phyloP scores from a whole-genome alignment of 2,797 vertebrate genomes.

The Pseudocheirus occidentalis region DNA sequence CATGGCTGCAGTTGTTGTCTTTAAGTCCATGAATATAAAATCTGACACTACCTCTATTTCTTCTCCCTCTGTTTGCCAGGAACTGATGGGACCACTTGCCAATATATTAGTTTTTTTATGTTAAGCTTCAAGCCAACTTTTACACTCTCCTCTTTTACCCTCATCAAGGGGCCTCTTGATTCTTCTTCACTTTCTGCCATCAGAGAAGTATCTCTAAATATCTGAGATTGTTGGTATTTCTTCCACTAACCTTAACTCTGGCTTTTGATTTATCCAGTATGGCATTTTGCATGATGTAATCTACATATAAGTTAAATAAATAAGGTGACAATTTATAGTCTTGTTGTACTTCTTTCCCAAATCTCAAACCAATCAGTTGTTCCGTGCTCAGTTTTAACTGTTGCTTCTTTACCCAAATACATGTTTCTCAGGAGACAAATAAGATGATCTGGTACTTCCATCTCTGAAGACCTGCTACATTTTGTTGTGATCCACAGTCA shows the following conservation, averaged over 20 bases:
- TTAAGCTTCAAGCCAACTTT: not conserved
- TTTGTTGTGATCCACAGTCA: not conserved
- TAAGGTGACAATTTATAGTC: not conserved
- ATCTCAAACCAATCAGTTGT: not conserved
- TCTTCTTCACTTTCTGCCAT: not conserved
- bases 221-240: not conserved
- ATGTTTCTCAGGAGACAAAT: not conserved
- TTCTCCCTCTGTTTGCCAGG: not conserved
- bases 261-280: not conserved
- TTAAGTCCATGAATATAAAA: not conserved
- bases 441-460: not conserved
- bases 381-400: not conserved
- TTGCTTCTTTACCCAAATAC: not conserved
- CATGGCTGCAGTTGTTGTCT: not conserved
- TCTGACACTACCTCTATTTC: not conserved
- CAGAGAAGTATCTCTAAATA: not conserved
- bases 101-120: not conserved
- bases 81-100: not conserved
- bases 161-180: not conserved
- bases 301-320: not conserved
- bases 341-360: not conserved
- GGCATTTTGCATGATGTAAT: not conserved
- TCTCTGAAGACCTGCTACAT: not conserved
- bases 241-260: not conserved
- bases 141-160: not conserved